Conservation (phyloP, 1,140 invertebrate genomes). For the Tetragonula clypearis region DNA sequence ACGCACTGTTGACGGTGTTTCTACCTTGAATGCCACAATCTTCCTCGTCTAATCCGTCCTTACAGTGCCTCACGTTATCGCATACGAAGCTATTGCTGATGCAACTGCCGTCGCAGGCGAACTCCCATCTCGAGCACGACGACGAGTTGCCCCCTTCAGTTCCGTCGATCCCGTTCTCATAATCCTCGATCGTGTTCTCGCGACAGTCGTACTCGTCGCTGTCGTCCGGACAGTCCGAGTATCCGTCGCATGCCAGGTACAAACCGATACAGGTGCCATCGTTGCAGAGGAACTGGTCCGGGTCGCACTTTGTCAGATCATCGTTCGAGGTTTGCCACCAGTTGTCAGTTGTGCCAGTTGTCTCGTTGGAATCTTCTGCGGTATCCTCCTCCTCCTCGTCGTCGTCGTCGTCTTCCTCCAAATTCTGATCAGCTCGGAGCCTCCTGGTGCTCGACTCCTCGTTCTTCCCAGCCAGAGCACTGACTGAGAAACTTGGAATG, state of each 20-base stretch:
- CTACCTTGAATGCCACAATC: conserved; percentile 68
- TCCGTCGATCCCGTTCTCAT: background rate
- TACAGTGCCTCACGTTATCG: conserved; percentile 79
- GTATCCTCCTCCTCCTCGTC: background rate
- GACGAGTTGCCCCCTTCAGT: background rate
- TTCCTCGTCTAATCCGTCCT: conserved; percentile 80
- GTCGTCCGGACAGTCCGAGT: conserved; percentile 88
- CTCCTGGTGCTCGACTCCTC: background rate
- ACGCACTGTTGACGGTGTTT: background rate
- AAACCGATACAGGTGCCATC: conserved; percentile 83
- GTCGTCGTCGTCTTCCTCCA: background rate
- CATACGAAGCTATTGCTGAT: conserved; percentile 76
- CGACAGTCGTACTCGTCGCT: conserved; percentile 85
- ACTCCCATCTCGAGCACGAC: background rate
- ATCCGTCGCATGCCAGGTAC: conserved; percentile 70
- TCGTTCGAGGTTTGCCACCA: background rate
- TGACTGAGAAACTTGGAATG: background rate
- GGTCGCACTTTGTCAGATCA: background rate
- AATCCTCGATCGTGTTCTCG: background rate
- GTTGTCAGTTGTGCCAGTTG: too few species aligned
- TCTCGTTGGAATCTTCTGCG: background rate
- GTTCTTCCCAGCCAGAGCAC: background rate
- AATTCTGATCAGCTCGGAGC: background rate
- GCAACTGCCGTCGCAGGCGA: conserved; percentile 73
- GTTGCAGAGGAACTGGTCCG: conserved; percentile 82